Percentiles rank a stretch among this genome's conserved stretches.
These are phyloP conservation scores for Fulica atra DNA, from an alignment of 2,113 vertebrate genomes.

Conservation along the genomic window DNA sequence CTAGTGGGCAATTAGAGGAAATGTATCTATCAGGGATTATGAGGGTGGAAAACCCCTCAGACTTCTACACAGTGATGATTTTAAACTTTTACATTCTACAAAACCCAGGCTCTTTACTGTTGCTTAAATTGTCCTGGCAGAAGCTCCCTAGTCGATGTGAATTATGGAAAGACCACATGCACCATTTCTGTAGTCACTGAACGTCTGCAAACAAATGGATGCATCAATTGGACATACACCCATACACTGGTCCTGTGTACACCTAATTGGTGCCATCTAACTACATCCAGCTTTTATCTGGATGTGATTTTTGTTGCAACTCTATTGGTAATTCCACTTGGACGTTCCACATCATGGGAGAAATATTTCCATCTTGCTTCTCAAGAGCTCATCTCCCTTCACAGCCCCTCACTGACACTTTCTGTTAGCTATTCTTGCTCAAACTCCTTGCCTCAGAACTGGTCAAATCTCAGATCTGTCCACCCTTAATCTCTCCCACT, in stretches of 20 bases:
- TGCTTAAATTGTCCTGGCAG: not conserved
- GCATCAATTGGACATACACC: not conserved
- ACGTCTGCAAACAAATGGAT: rapidly evolving
- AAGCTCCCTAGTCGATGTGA: not conserved
- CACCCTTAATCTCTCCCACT: not conserved
- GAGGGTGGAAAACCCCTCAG: not conserved
- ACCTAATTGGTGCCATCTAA: not conserved
- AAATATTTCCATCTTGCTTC: not conserved
- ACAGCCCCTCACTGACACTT: rapidly evolving
- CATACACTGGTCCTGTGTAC: not conserved
- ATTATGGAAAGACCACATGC: not conserved
- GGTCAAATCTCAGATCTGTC: not conserved
- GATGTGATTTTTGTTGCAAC: not conserved
- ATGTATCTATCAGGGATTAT: not conserved
- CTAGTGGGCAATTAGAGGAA: not conserved
- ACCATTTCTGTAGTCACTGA: not conserved
- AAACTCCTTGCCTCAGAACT: not conserved
- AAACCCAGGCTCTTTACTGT: not conserved
- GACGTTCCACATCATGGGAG: not conserved
- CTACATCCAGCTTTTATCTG: not conserved
- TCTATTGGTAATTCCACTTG: not conserved
- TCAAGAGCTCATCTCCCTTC: not conserved
- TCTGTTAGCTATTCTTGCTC: not conserved
- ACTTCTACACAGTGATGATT: not conserved
- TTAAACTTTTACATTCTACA: not conserved